Conservation (phyloP, 2,888 invertebrate genomes). For the Zele albiditarsus region DNA sequence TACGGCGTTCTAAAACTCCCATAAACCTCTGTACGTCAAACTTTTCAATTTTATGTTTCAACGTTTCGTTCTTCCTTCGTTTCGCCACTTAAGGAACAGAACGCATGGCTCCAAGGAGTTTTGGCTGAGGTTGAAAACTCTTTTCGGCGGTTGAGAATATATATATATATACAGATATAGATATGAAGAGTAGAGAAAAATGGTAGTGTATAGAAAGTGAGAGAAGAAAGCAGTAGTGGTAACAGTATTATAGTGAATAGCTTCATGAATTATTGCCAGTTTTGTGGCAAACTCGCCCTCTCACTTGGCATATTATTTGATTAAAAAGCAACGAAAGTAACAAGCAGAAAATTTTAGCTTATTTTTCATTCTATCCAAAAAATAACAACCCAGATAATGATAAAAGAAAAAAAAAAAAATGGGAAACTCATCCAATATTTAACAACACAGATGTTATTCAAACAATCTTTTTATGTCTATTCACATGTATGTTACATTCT, state of each 20-base stretch:
- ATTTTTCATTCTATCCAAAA: conserved; percentile 2
- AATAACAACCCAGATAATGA: neutral
- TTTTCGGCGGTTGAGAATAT: conserved; percentile 10
- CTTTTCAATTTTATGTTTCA: conserved; percentile 70
- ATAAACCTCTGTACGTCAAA: conserved; percentile 67
- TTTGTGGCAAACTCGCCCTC: neutral
- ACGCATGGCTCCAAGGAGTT: conserved; percentile 26
- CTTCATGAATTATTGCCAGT: conserved; percentile 48
- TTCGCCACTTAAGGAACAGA: conserved; percentile 55
- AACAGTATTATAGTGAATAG: conserved; percentile 16
- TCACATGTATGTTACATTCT: neutral
- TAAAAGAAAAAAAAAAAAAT: conserved; percentile 1
- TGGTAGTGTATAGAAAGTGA: neutral
- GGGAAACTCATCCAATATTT: neutral
- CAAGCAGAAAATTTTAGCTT: conserved; percentile 13
- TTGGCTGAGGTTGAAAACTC: conserved; percentile 19
- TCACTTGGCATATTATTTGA: conserved; percentile 20
- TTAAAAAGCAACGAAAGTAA: conserved; percentile 23
- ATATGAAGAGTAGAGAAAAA: conserved; percentile 27
- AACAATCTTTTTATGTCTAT: neutral
- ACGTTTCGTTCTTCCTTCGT: conserved; percentile 57
- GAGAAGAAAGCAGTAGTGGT: conserved; percentile 16
- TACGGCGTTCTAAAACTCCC: conserved; percentile 69
- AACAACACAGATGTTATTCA: neutral
- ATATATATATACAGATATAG: neutral